Base-by-base conservation (phyloP, 2,113 vertebrate genomes). In the Pelodiscus sinensis region DNA sequence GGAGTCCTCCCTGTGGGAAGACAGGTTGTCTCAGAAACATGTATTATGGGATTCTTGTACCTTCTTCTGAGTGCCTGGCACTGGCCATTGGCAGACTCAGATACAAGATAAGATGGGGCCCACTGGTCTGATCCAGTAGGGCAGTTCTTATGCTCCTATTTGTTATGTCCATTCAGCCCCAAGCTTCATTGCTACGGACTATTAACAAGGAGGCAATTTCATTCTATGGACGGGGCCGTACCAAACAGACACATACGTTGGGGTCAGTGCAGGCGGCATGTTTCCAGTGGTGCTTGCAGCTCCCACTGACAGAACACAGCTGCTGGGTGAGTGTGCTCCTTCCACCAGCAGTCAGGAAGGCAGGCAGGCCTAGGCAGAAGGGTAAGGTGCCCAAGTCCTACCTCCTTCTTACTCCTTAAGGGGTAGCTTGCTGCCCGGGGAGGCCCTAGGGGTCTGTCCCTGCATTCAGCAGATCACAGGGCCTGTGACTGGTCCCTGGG, bases 201-300 rank as follows among this genome's bases (percentile, higher is more conserved):
- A 88, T 84, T 89, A 86, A 96, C 22, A 27, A 94, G 86, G 88
- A 94, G 7, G 71, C 57, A 56, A 31, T 92, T 91, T 79, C 85
- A 12, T 71, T 80, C 12, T 55, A 88, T 58, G 31, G 84, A 60
- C 8, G 27, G 25, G 3, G 2, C 71, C 2, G 78, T 88, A 89
- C 89, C 77, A 92, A 2, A 90, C 71, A 91, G 65, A 56, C 31
- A 19, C 60, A 85, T 78, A 29, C 0, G 21, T 79, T 13, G 19
- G 44, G 38, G 85, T 65, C 54, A 57, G 81, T 35, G 79, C 38
- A 50, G 50, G 38, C 11, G 6, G 38, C 24, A 25, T 12, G 2
- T 3, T 78, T 79, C 88, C 90, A 77, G 38, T 62, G 78, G 57
- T 90, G 87, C 82, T 85, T 68, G n/a, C 4, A 65, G 18, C 81